Conservation (phyloP, 2,888 invertebrate genomes). For the Aspidiotus destructor region DNA sequence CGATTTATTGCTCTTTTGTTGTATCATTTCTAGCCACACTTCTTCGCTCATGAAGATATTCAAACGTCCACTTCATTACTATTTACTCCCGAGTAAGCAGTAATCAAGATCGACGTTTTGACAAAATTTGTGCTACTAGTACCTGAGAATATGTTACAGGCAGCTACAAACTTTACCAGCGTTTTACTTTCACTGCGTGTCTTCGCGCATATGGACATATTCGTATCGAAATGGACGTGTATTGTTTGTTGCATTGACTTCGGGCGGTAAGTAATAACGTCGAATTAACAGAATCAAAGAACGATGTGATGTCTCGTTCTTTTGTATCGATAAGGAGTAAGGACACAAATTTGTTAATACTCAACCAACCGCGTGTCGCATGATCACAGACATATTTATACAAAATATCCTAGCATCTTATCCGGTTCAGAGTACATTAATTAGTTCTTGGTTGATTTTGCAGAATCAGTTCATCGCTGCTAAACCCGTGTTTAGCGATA, state of each 20-base stretch:
- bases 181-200: conserved; percentile 12
- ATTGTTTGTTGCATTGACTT: neutral
- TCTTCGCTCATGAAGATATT: too few relatives aligned
- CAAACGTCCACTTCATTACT: too few relatives aligned
- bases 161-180: conserved; percentile 21
- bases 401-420: too few relatives aligned
- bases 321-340: too few relatives aligned
- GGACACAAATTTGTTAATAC: too few relatives aligned
- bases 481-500: conserved; percentile 84
- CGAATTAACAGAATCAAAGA: neutral
- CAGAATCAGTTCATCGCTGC: conserved; percentile 85
- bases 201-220: conserved; percentile 1
- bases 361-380: too few relatives aligned
- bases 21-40: too few relatives aligned
- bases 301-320: too few relatives aligned
- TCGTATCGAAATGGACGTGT: conserved; percentile 8
- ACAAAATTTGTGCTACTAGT: neutral
- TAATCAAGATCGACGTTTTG: neutral
- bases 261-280: conserved; percentile 6
- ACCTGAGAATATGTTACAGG: conserved; percentile 33
- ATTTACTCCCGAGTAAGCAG: too few relatives aligned
- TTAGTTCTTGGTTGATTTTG: neutral
- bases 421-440: too few relatives aligned
- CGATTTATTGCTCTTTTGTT: too few relatives aligned
- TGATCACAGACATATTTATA: too few relatives aligned